phyloP scores from a whole-genome alignment of 2,113 vertebrate genomes.

The Hippoglossus stenolepis region DNA sequence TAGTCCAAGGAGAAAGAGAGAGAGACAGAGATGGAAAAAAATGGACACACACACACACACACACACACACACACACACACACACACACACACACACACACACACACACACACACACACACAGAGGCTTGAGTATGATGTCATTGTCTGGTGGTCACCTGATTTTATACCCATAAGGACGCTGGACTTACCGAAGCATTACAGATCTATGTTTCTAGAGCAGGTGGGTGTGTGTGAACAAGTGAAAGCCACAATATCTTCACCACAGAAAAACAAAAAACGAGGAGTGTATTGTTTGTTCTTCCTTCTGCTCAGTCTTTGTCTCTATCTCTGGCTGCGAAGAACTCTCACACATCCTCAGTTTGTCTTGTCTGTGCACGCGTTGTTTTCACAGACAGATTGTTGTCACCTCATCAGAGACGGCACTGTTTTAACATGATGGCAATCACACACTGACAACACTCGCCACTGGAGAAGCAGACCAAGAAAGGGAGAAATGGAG shows the following conservation, averaged over 20 bases:
- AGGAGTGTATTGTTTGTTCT: not conserved
- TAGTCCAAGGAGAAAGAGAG: conserved; percentile 16
- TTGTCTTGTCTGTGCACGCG: too few species aligned
- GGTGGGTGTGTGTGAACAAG: conserved; percentile 41
- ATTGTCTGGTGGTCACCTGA: conserved; percentile 61
- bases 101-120: not conserved
- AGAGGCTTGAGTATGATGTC: conserved; percentile 53
- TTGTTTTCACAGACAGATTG: conserved; percentile 1
- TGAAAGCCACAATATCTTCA: conserved; percentile 49
- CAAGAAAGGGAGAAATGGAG: not conserved
- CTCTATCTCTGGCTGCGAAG: not conserved
- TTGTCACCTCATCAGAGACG: conserved; percentile 39
- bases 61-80: not conserved
- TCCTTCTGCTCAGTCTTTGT: conserved; percentile 9
- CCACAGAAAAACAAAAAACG: not conserved
- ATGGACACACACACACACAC: not conserved
- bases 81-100: not conserved
- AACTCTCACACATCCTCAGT: not conserved
- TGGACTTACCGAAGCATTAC: conserved; percentile 52
- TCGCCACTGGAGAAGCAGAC: conserved; percentile 28
- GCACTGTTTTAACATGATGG: conserved; percentile 59
- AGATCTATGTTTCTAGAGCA: conserved; percentile 68
- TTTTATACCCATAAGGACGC: conserved; percentile 50
- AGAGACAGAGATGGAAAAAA: not conserved
- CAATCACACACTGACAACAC: conserved; percentile 45